Evolutionary conservation across 2,113 vertebrate genomes (phyloP).

Genomic region (Rana temporaria): DNA sequence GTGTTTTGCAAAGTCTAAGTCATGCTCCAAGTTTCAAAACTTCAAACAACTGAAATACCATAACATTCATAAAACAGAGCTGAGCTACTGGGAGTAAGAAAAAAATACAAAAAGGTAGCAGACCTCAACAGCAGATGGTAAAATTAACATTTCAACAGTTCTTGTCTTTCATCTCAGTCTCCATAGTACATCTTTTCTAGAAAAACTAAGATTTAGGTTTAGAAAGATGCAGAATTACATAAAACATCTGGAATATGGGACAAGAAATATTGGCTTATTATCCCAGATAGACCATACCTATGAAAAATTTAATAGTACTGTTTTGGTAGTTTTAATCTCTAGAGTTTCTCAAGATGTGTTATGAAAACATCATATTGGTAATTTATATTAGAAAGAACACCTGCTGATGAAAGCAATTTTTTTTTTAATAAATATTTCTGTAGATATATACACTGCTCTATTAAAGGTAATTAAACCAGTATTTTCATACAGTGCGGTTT

Average conservation of each 20-base stretch:
- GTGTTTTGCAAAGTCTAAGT: slow-evolving; percentile 85
- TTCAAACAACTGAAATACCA: slow-evolving; percentile 95
- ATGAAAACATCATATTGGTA: slow-evolving; percentile 94
- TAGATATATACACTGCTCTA: slow-evolving; percentile 2
- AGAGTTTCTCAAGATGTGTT: slow-evolving; percentile 87
- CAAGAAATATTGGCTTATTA: slow-evolving; percentile 96
- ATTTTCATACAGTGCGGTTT: not conserved
- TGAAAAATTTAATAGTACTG: slow-evolving; percentile 98
- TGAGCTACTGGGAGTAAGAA: slow-evolving; percentile 89
- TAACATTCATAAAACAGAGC: slow-evolving; percentile 95
- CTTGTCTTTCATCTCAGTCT: slow-evolving; percentile 94
- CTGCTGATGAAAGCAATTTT: slow-evolving; percentile 87
- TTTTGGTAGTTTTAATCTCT: slow-evolving; percentile 94
- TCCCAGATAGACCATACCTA: slow-evolving; percentile 90
- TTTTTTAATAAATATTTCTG: slow-evolving; percentile 2
- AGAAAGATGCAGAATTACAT: slow-evolving; percentile 88
- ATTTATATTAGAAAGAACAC: slow-evolving; percentile 94
- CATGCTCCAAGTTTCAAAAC: slow-evolving; percentile 81
- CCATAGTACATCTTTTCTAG: slow-evolving; percentile 82
- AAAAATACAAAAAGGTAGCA: slow-evolving; percentile 89
- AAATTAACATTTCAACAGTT: slow-evolving; percentile 99
- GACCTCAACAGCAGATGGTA: slow-evolving; percentile 95
- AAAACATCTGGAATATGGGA: slow-evolving; percentile 96
- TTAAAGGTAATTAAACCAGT: not conserved
- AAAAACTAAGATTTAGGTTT: slow-evolving; percentile 83